Evolutionary conservation across 1,140 invertebrate genomes (phyloP), one percentile per base, ranked within the genome.

Genomic region (Ceratosolen solmsi): DNA sequence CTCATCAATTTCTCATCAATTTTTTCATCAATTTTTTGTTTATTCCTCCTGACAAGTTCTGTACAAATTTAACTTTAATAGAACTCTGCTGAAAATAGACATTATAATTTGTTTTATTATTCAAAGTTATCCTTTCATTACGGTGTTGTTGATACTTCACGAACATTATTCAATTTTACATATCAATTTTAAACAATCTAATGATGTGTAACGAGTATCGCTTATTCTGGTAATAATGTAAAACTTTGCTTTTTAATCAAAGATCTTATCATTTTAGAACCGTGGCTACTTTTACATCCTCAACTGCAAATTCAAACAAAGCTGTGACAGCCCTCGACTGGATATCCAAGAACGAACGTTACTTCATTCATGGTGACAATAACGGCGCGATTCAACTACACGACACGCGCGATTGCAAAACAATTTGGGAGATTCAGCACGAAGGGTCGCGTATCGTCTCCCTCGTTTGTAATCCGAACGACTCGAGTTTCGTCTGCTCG

Each of bases 331-430:
- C 94, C 4, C 85, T 95, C 49, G 94, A 94, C 81, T 95, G 94
- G 94, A 92, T 94, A 51, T 93, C 91, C 25, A 94, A 94, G 84
- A 93, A 93, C 76, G 94, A 95, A 86, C 90, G 94, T 84, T 93
- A 94, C 88, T 91, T 95, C 68, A 89, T 95, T 22, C 90, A 94
- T 68, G 94, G 94, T 9, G 94, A 93, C 83, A 93, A 93, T 78
- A 92, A 92, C 77, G 94, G 94, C 20, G 88, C 92, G 49, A 92
- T 95, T 20, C 91, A 93, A 65, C 80, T 95, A 0, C 94, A 94
- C 87, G 94, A 95, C 87, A 93, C 93, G 1, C 92, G 93, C 79
- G 94, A 95, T 58, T 94, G 93, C 82, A 94, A 94, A 87, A 93
- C 92, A 8, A 87, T 94, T 15, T 94, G 93, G 92, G 94, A 95